phyloP scores from a whole-genome alignment of 2,888 invertebrate species.

The Carabus problematicus region DNA sequence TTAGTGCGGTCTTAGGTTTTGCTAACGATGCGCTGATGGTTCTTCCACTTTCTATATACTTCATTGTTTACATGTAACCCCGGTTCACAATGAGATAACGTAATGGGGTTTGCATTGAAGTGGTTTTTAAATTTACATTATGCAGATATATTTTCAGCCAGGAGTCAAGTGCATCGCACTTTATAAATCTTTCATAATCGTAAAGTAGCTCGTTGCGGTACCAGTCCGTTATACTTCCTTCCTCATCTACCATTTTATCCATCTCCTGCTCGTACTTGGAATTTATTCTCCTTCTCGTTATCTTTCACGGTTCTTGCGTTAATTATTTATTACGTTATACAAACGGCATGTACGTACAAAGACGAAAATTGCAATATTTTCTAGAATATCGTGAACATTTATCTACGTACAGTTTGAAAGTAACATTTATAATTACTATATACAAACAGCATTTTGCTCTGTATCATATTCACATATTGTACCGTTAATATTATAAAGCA shows the following conservation, averaged over 20 bases:
- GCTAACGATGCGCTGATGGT: too few species aligned
- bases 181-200: conserved; percentile 32
- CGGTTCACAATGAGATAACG: conserved; percentile 22
- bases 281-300: neutral
- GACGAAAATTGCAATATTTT: too few species aligned
- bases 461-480: too few species aligned
- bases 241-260: neutral
- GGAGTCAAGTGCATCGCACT: conserved; percentile 31
- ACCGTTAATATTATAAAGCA: too few species aligned
- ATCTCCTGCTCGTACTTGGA: neutral
- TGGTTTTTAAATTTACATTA: conserved; percentile 35
- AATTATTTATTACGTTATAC: conserved; percentile 7
- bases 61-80: conserved; percentile 5
- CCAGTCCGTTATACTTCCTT: too few species aligned
- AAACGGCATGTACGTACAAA: neutral
- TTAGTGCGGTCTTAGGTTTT: too few species aligned
- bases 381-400: too few species aligned
- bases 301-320: neutral
- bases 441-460: too few species aligned
- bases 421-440: too few species aligned
- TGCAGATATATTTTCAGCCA: conserved; percentile 20
- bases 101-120: conserved; percentile 34
- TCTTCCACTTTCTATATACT: too few species aligned
- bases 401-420: too few species aligned
- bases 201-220: conserved; percentile 27